Conservation (phyloP, 2,113 vertebrate species). For the Rhizomys pruinosus region DNA sequence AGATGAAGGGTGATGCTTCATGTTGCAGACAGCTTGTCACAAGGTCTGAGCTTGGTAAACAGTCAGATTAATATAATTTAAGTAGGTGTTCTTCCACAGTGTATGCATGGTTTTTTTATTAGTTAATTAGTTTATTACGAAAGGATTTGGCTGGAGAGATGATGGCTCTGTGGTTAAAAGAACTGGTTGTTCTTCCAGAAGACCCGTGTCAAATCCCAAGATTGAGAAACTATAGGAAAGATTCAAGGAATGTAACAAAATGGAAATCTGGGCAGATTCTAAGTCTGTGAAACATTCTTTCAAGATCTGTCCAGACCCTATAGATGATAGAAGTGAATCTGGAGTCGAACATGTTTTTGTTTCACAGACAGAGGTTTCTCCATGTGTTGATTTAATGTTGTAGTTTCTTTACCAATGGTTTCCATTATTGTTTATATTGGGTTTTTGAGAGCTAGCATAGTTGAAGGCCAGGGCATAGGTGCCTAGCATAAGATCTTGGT, state of each 20-base stretch:
- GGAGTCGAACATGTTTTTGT: background rate
- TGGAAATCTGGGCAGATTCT: background rate
- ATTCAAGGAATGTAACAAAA: background rate
- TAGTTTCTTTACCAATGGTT: slow-evolving; percentile 7
- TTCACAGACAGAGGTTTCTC: background rate
- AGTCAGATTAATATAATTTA: no score
- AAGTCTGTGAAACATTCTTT: background rate
- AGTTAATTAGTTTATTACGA: no score
- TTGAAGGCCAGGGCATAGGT: background rate
- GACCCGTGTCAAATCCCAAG: background rate
- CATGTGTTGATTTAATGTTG: background rate
- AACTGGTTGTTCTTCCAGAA: no score
- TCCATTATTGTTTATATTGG: background rate
- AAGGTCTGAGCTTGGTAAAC: no score
- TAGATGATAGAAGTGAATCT: background rate
- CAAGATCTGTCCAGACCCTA: background rate
- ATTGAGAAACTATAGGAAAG: background rate
- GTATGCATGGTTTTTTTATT: no score
- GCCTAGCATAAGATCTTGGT: background rate
- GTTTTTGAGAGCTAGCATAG: background rate
- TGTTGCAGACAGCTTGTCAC: no score
- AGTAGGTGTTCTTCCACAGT: no score
- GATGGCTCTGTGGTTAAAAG: no score
- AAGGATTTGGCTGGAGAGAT: no score
- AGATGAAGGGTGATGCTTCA: no score